These are phyloP conservation scores for Pelecanus crispus DNA, from an alignment of 2,113 vertebrate species.

Conservation along the genomic window DNA sequence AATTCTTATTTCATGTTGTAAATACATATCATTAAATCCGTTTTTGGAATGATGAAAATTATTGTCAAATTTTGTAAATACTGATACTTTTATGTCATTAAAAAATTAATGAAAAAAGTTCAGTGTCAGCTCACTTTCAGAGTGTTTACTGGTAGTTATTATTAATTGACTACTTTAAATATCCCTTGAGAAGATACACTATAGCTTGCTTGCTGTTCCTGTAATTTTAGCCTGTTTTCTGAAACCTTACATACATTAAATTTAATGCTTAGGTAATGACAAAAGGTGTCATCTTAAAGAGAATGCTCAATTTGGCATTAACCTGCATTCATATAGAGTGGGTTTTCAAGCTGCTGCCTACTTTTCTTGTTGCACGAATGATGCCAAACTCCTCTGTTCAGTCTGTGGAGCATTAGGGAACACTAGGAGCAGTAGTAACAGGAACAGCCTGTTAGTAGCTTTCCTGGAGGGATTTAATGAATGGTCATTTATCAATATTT, in stretches of 20 bases:
- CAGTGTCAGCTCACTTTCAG: neutral
- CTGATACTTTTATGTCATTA: neutral
- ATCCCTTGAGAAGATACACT: neutral
- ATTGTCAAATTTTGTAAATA: neutral
- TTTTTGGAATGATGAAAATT: neutral
- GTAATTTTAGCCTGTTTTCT: neutral
- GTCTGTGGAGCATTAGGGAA: neutral
- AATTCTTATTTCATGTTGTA: neutral
- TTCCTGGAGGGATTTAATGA: neutral
- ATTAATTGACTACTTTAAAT: neutral
- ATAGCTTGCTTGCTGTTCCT: neutral
- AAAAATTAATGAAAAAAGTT: neutral
- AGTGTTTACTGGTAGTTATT: neutral
- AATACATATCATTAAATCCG: accelerated
- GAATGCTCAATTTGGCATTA: neutral
- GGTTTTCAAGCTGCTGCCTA: neutral
- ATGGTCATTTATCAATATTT: neutral
- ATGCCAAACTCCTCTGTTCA: accelerated
- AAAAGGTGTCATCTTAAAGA: neutral
- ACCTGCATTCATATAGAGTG: accelerated
- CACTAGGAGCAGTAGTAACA: neutral
- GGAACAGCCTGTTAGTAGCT: neutral
- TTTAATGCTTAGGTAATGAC: neutral
- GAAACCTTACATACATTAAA: neutral
- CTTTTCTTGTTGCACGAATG: accelerated